These are phyloP conservation scores for Eurystomus gularis DNA, from an alignment of 2,113 vertebrate species.

Conservation along the genomic window DNA sequence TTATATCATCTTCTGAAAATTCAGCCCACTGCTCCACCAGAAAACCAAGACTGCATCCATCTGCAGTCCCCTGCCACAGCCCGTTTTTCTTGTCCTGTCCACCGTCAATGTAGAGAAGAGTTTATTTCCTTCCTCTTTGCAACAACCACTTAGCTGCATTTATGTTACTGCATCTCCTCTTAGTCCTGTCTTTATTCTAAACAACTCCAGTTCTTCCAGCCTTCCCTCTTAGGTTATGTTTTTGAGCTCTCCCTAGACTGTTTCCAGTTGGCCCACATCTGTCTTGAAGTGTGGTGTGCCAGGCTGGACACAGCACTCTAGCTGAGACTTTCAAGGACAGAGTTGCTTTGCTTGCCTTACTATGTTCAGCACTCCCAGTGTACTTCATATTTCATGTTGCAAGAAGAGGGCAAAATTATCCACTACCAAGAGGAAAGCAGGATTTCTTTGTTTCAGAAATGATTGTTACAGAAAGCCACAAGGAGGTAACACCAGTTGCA, in stretches of 20 bases:
- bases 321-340: not conserved
- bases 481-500: not conserved
- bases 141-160: not conserved
- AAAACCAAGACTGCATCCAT: not conserved
- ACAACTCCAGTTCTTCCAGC: not conserved
- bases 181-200: not conserved
- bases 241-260: not conserved
- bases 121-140: constrained; percentile 17
- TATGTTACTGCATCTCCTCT: not conserved
- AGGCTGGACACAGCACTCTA: not conserved
- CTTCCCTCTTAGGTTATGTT: not conserved
- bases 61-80: not conserved
- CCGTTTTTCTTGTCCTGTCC: not conserved
- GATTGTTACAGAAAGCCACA: not conserved
- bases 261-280: not conserved
- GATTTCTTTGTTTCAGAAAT: not conserved
- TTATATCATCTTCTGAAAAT: not conserved
- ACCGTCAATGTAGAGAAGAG: not conserved
- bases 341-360: not conserved
- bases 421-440: not conserved
- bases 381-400: not conserved
- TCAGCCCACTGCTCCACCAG: not conserved
- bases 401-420: not conserved
- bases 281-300: not conserved
- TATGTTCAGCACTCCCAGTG: not conserved